Evolutionary conservation across 1,140 invertebrate species (phyloP).

Genomic region (Bicyclus anynana): DNA sequence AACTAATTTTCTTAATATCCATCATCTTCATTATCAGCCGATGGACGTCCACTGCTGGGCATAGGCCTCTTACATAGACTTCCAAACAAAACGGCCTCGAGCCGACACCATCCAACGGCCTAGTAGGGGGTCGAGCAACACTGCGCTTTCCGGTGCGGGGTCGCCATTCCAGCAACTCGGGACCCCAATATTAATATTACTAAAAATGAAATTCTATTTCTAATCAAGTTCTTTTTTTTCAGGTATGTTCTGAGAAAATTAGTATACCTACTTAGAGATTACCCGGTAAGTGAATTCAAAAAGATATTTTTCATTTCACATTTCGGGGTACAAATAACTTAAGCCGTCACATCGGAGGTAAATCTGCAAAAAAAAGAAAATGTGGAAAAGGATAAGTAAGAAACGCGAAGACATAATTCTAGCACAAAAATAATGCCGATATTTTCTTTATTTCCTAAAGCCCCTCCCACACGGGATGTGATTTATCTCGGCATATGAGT

Average conservation of each 20-base stretch:
- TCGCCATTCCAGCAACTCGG: too few relatives aligned
- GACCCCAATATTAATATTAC: too few relatives aligned
- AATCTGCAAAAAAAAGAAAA: background rate
- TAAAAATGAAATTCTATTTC: too few relatives aligned
- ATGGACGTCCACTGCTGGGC: too few relatives aligned
- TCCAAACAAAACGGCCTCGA: too few relatives aligned
- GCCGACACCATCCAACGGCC: too few relatives aligned
- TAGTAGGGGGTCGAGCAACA: too few relatives aligned
- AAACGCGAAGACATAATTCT: background rate
- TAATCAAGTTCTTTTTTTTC: background rate
- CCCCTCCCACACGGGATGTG: background rate
- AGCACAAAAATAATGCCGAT: background rate
- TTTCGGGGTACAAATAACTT: too few relatives aligned
- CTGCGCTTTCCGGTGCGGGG: too few relatives aligned
- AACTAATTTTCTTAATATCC: background rate
- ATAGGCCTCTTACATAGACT: too few relatives aligned
- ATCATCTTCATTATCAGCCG: too few relatives aligned
- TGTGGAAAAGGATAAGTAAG: background rate
- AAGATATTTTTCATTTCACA: too few relatives aligned
- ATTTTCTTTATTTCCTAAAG: background rate
- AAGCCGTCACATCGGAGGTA: background rate
- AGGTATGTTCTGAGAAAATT: background rate
- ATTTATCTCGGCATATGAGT: background rate
- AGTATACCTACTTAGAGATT: background rate
- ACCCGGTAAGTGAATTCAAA: background rate